These are phyloP conservation scores for Arctia plantaginis DNA, from an alignment of 2,888 invertebrate genomes.

Conservation along the genomic window DNA sequence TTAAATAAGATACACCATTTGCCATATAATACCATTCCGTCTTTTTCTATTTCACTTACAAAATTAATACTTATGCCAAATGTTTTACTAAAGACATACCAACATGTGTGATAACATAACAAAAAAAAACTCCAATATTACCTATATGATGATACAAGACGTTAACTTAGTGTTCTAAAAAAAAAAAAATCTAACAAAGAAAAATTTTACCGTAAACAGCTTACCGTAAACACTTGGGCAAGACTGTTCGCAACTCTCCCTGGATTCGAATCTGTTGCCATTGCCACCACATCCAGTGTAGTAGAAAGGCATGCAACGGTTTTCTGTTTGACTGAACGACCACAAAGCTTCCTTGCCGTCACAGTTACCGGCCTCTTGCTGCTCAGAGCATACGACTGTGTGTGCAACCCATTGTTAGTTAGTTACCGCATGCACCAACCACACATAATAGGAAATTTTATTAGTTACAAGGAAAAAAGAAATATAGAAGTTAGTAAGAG, in stretches of 20 bases:
- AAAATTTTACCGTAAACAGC: too few relatives aligned
- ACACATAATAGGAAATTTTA: conserved; percentile 16
- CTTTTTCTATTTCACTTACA: background rate
- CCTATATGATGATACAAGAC: too few relatives aligned
- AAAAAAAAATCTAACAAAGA: background rate
- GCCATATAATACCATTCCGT: background rate
- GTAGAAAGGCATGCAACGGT: conserved; percentile 96
- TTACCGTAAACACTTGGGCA: conserved; percentile 94
- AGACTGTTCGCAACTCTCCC: conserved; percentile 90
- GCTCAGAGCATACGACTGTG: conserved; percentile 92
- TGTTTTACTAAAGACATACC: background rate
- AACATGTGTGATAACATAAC: too few relatives aligned
- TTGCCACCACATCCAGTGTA: conserved; percentile 97
- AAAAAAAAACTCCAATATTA: too few relatives aligned
- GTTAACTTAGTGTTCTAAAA: background rate
- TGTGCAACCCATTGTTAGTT: conserved; percentile 70
- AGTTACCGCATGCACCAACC: conserved; percentile 26
- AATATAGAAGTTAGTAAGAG: background rate
- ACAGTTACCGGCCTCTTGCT: conserved; percentile 92
- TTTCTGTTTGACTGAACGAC: conserved; percentile 94
- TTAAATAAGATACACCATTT: background rate
- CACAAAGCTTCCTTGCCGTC: conserved; percentile 91
- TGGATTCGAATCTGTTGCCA: conserved; percentile 92
- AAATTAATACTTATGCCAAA: background rate
- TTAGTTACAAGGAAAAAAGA: conserved; percentile 1